These are phyloP conservation scores for Glyphotaelius pellucidus DNA, from an alignment of 2,888 invertebrate species.

Conservation along the genomic window DNA sequence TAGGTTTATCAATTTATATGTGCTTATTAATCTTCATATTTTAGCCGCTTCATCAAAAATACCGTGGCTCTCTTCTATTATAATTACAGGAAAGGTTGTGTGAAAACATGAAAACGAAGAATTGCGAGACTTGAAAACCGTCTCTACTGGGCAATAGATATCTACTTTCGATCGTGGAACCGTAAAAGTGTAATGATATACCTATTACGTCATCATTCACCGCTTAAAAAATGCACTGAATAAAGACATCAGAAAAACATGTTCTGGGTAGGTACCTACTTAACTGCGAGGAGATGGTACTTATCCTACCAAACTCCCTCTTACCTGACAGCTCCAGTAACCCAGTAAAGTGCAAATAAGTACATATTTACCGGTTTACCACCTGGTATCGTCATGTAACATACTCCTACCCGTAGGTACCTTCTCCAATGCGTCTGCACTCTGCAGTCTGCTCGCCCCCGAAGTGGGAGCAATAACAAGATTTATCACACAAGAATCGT, in stretches of 20 bases:
- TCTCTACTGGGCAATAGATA: neutral
- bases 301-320: neutral
- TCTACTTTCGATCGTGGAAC: neutral
- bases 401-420: neutral
- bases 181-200: too few species aligned
- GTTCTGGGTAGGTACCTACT: neutral
- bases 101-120: neutral
- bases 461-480: neutral
- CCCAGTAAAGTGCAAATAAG: slow-evolving; percentile 23
- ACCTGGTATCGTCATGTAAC: slow-evolving; percentile 40
- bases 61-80: neutral
- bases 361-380: slow-evolving; percentile 48
- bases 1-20: too few species aligned
- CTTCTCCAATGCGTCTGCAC: neutral
- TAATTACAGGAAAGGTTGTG: neutral
- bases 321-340: slow-evolving; percentile 12
- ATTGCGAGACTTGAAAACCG: neutral
- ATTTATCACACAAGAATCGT: neutral
- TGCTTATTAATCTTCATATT: too few species aligned
- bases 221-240: neutral
- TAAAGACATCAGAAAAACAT: neutral
- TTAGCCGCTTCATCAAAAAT: neutral
- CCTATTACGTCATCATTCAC: too few species aligned
- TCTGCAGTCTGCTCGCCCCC: neutral
- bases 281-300: neutral